phyloP scores from a whole-genome alignment of 2,888 invertebrate genomes.

The Caenorhabditis macrosperma region DNA sequence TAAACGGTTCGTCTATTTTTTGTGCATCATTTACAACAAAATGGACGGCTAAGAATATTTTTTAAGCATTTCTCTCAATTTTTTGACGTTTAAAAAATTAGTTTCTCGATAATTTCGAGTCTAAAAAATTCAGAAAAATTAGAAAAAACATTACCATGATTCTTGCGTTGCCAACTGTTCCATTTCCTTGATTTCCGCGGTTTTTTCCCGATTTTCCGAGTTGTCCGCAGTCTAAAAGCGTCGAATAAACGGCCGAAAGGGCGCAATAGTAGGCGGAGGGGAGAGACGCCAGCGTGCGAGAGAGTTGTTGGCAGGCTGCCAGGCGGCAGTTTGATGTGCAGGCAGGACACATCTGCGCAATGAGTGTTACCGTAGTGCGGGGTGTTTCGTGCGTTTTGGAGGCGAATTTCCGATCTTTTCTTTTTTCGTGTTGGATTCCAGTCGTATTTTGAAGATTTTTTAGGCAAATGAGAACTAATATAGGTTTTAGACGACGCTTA shows the following conservation, averaged over 20 bases:
- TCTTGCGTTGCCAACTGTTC: neutral
- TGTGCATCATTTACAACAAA: too few species aligned
- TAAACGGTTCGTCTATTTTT: too few species aligned
- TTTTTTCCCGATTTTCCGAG: neutral
- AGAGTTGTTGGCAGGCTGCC: constrained; percentile 38
- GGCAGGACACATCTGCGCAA: constrained; percentile 27
- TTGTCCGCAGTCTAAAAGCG: constrained; percentile 3
- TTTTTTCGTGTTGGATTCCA: constrained; percentile 31
- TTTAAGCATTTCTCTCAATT: neutral
- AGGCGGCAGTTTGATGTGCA: constrained; percentile 54
- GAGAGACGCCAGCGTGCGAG: constrained; percentile 4
- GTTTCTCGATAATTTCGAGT: too few species aligned
- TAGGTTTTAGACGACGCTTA: neutral
- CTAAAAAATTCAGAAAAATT: too few species aligned
- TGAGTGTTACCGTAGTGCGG: constrained; percentile 51
- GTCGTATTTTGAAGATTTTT: neutral
- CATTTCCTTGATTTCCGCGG: constrained; percentile 1
- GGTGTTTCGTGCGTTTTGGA: neutral
- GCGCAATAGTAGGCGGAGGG: neutral
- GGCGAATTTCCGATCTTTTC: constrained; percentile 22
- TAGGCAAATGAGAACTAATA: neutral
- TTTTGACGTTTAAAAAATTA: too few species aligned
- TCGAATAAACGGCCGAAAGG: neutral
- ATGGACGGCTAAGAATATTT: too few species aligned
- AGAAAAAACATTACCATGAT: too few species aligned